phyloP scores from a whole-genome alignment of 2,113 vertebrate genomes.

The Panthera tigris region DNA sequence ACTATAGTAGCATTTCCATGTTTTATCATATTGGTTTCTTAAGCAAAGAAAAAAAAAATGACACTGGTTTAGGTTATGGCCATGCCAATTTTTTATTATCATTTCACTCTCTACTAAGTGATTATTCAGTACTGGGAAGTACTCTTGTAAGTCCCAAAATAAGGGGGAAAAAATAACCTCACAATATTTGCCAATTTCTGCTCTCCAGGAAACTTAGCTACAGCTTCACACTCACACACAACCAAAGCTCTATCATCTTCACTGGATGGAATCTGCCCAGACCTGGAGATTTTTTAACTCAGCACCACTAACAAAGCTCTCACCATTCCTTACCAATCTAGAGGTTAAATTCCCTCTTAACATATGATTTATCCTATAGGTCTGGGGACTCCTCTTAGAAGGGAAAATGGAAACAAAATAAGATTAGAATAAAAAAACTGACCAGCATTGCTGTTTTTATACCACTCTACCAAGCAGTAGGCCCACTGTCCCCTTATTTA shows the following conservation, averaged over 20 bases:
- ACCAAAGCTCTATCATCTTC: background rate
- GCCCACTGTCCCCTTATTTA: background rate
- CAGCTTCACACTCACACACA: background rate
- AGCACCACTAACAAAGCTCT: background rate
- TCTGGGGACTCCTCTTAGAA: background rate
- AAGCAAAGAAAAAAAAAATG: background rate
- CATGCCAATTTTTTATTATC: background rate
- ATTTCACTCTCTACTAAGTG: background rate
- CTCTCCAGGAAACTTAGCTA: background rate
- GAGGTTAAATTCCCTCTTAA: background rate
- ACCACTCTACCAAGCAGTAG: background rate
- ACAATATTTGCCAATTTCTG: background rate
- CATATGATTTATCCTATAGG: background rate
- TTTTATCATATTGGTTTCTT: background rate
- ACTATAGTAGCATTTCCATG: background rate
- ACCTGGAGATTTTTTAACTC: background rate
- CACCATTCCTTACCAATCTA: background rate
- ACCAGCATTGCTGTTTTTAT: background rate
- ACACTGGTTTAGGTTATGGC: background rate
- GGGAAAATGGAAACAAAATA: background rate
- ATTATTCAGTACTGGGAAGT: background rate
- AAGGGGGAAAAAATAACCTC: background rate
- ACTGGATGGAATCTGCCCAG: background rate
- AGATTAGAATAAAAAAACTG: background rate
- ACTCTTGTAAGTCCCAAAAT: background rate